Evolutionary conservation across 1,140 invertebrate species (phyloP).

Genomic region (Lutraria rhynchaena): DNA sequence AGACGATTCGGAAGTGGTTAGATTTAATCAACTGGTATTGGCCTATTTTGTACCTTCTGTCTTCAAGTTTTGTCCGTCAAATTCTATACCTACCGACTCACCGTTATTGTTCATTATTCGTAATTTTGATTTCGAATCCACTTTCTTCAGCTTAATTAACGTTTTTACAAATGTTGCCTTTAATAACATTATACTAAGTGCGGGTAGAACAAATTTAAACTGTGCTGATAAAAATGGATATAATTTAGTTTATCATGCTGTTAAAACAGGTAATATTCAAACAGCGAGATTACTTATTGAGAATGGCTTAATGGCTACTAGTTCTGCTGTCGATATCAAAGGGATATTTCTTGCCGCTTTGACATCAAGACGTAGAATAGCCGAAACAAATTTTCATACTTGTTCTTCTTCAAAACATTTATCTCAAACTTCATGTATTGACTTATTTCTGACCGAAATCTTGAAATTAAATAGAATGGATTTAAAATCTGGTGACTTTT

Average conservation of each 20-base stretch:
- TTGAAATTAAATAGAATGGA: no score
- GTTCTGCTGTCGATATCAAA: neutral
- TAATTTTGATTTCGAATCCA: neutral
- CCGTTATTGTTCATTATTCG: neutral
- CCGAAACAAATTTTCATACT: neutral
- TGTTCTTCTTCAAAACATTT: no score
- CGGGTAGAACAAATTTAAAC: neutral
- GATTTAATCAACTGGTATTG: neutral
- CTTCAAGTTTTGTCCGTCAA: neutral
- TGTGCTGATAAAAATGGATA: slow-evolving; percentile 3
- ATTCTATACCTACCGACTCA: neutral
- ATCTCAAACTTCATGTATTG: no score
- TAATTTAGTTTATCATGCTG: slow-evolving; percentile 13
- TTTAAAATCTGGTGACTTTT: no score
- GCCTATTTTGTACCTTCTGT: neutral
- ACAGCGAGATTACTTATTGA: neutral
- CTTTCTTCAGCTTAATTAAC: neutral
- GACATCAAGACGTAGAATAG: neutral
- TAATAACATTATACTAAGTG: neutral
- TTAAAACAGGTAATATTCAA: slow-evolving; percentile 13
- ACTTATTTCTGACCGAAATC: no score
- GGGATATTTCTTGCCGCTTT: neutral
- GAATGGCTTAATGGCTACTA: neutral
- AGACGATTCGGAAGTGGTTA: neutral
- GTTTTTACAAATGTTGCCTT: neutral